A percentile compares a stretch with the other conserved stretches of the same genome.
phyloP scores from a whole-genome alignment of 2,888 invertebrate species.

The Hypomecis atomaria region DNA sequence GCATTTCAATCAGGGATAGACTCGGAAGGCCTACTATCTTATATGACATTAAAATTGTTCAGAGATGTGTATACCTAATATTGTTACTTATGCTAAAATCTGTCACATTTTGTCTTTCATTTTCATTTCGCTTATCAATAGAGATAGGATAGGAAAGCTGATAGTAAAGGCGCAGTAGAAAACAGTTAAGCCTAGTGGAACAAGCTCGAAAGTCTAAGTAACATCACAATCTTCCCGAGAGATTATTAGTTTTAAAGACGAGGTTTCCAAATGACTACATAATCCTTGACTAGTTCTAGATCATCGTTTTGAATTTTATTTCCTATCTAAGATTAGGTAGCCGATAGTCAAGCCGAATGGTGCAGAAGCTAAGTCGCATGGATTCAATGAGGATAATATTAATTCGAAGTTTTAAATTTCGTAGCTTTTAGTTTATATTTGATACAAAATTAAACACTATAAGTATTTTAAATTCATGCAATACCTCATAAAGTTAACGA shows the following conservation, averaged over 20 bases:
- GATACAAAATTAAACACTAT: constrained; percentile 60
- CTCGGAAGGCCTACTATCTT: constrained; percentile 5
- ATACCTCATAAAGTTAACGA: constrained; percentile 48
- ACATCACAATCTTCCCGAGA: constrained; percentile 40
- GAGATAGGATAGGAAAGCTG: constrained; percentile 65
- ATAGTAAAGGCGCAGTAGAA: constrained; percentile 74
- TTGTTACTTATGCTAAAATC: constrained; percentile 33
- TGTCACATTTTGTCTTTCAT: constrained; percentile 37
- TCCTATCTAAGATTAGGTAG: constrained; percentile 67
- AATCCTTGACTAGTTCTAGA: constrained; percentile 30
- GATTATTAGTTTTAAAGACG: constrained; percentile 38
- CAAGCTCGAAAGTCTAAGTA: constrained; percentile 77
- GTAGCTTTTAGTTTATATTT: constrained; percentile 47
- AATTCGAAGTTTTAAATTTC: constrained; percentile 53
- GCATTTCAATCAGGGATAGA: constrained; percentile 11
- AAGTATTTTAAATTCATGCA: constrained; percentile 56
- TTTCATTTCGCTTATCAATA: constrained; percentile 41
- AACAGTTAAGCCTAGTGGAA: constrained; percentile 78
- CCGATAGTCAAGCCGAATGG: constrained; percentile 62
- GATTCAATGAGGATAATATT: constrained; percentile 67
- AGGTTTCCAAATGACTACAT: constrained; percentile 40
- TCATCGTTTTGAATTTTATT: constrained; percentile 56
- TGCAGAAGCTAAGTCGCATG: constrained; percentile 74
- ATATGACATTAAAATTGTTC: constrained; percentile 14
- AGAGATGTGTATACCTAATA: constrained; percentile 30